Conservation (phyloP, 1,140 invertebrate species). For the Zelostemma sp. region DNA sequence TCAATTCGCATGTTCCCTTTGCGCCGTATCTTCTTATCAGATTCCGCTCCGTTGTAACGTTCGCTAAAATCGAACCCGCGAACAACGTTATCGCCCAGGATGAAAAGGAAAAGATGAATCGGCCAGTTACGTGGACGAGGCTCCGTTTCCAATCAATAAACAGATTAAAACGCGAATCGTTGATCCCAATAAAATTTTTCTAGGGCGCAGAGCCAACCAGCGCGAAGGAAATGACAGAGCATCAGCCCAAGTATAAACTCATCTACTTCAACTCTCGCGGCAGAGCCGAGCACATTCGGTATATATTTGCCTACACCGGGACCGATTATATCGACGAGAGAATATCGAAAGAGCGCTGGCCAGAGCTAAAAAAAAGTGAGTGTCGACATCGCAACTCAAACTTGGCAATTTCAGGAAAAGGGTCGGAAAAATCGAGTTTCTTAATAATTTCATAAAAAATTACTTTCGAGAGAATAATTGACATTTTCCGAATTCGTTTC, state of each 20-base stretch:
- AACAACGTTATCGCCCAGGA: not conserved
- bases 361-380: slow-evolving; percentile 72
- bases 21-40: slow-evolving; percentile 22
- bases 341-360: slow-evolving; percentile 71
- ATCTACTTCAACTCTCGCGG: slow-evolving; percentile 78
- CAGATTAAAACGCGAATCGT: too few relatives aligned
- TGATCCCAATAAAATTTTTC: too few relatives aligned
- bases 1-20: slow-evolving; percentile 36
- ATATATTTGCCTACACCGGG: slow-evolving; percentile 75
- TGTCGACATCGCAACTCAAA: too few relatives aligned
- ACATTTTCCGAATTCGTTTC: too few relatives aligned
- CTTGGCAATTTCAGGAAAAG: too few relatives aligned
- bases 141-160: too few relatives aligned
- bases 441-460: too few relatives aligned
- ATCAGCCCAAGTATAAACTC: slow-evolving; percentile 71
- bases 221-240: slow-evolving; percentile 42
- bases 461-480: too few relatives aligned
- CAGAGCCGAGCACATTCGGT: slow-evolving; percentile 77
- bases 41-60: not conserved
- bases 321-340: slow-evolving; percentile 76
- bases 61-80: not conserved
- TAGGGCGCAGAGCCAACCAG: too few relatives aligned
- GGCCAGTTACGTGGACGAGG: too few relatives aligned
- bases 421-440: too few relatives aligned
- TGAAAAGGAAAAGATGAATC: not conserved